Conservation (phyloP, 2,888 invertebrate genomes). For the Bedellia somnulentella region DNA sequence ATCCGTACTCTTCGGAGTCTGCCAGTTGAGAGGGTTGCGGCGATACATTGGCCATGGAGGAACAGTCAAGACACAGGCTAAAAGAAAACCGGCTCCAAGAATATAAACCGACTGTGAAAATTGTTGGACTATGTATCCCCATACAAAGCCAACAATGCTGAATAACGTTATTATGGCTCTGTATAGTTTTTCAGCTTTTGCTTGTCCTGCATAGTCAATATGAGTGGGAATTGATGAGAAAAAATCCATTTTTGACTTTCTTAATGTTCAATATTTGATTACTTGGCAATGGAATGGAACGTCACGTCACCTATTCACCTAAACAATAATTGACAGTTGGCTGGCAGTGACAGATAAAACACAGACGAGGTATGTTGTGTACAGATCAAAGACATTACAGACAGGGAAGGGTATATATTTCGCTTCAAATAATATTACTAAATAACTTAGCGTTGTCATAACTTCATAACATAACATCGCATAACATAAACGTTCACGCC, state of each 20-base stretch:
- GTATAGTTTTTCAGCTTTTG: conserved; percentile 85
- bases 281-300: background rate
- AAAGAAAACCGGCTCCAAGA: conserved; percentile 84
- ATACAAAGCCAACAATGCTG: conserved; percentile 86
- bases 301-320: no score
- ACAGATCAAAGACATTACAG: no score
- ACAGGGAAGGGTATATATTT: no score
- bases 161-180: conserved; percentile 88
- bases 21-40: conserved; percentile 86
- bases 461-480: no score
- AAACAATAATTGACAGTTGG: no score
- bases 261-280: background rate
- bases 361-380: no score
- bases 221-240: conserved; percentile 53
- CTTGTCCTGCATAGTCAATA: conserved; percentile 86
- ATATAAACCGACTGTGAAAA: conserved; percentile 95
- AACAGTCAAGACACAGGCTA: conserved; percentile 84
- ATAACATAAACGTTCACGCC: no score
- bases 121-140: conserved; percentile 93
- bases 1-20: conserved; percentile 58
- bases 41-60: conserved; percentile 98
- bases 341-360: no score
- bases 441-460: no score
- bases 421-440: no score
- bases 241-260: conserved; percentile 34